phyloP scores from a whole-genome alignment of 2,113 vertebrate species.

The Lamprotornis superbus region DNA sequence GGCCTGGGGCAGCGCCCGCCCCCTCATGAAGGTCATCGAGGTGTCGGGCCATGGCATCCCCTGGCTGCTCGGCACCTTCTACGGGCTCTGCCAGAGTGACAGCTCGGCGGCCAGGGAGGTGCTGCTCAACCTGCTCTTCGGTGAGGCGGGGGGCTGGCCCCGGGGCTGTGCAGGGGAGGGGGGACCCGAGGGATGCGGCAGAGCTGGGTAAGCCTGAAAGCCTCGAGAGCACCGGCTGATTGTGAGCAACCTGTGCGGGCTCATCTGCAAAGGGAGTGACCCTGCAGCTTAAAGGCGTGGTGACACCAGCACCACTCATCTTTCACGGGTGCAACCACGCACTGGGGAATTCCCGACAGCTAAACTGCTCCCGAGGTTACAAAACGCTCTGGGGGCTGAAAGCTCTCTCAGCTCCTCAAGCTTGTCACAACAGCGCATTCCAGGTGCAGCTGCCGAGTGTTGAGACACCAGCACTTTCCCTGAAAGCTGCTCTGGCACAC shows the following conservation, averaged over 20 bases:
- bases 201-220: neutral
- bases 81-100: constrained; percentile 87
- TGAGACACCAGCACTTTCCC: neutral
- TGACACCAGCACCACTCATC: accelerated
- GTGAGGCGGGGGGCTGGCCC: constrained; percentile 69
- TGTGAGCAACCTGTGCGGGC: neutral
- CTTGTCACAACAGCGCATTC: accelerated
- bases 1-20: constrained; percentile 88
- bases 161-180: neutral
- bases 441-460: neutral
- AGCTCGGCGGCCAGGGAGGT: constrained; percentile 89
- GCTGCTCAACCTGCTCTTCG: constrained; percentile 91
- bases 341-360: accelerated
- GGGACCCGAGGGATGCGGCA: neutral
- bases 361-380: neutral
- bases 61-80: constrained; percentile 87
- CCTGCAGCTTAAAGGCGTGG: accelerated
- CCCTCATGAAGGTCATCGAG: constrained; percentile 93
- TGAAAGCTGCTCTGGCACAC: neutral
- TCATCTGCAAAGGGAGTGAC: neutral
- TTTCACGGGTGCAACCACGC: neutral
- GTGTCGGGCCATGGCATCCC: constrained; percentile 93
- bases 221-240: accelerated
- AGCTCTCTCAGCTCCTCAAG: neutral
- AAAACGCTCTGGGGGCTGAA: neutral